Conservation (phyloP, 2,888 invertebrate genomes). For the Drosophila kokeensis region DNA sequence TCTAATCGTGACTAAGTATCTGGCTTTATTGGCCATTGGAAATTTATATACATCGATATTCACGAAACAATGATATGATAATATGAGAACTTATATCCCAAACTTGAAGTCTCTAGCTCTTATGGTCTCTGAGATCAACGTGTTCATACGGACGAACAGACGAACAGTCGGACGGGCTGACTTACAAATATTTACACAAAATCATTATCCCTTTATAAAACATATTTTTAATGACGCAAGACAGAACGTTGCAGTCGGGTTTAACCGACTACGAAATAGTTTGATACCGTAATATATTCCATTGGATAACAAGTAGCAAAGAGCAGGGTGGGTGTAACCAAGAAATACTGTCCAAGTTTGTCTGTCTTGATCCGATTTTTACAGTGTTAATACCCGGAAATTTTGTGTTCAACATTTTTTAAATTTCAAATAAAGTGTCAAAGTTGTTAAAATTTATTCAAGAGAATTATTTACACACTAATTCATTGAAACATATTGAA, state of each 20-base stretch:
- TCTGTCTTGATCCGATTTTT: conserved; percentile 37
- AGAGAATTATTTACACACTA: conserved; percentile 8
- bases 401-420: conserved; percentile 33
- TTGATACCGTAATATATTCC: too few species aligned
- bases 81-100: neutral
- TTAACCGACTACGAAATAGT: too few species aligned
- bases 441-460: conserved; percentile 4
- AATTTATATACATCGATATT: too few species aligned
- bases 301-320: too few species aligned
- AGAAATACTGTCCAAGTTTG: too few species aligned
- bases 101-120: neutral
- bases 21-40: neutral
- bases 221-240: too few species aligned
- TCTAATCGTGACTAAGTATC: conserved; percentile 53
- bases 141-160: neutral
- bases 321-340: too few species aligned
- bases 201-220: neutral
- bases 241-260: too few species aligned
- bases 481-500: conserved; percentile 21
- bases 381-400: conserved; percentile 39
- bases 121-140: neutral
- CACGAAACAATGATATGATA: neutral
- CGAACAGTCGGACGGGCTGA: neutral
- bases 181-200: neutral
- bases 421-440: conserved; percentile 7